Percentiles rank a stretch among this genome's conserved stretches.
These are phyloP conservation scores for Mus spretus DNA, from an alignment of 2,797 vertebrate species.

Conservation along the genomic window DNA sequence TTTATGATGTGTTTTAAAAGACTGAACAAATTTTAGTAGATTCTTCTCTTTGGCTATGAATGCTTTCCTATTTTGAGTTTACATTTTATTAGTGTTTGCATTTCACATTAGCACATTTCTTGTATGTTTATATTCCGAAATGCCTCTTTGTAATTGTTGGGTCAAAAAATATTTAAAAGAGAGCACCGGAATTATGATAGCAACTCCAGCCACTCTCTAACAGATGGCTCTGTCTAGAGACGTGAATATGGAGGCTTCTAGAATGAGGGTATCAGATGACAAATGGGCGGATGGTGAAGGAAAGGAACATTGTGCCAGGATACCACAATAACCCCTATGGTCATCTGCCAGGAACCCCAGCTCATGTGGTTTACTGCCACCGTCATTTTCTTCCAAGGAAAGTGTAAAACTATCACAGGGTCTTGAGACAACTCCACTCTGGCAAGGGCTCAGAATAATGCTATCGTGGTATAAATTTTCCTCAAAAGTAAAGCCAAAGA, in stretches of 20 bases:
- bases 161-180: conserved; percentile 78
- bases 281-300: neutral
- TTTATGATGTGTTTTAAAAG: conserved; percentile 84
- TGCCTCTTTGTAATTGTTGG: conserved; percentile 82
- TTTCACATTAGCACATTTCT: conserved; percentile 79
- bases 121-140: conserved; percentile 72
- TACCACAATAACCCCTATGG: neutral
- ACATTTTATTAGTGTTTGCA: conserved; percentile 78
- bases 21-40: conserved; percentile 71
- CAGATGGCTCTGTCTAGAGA: conserved; percentile 69
- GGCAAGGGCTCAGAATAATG: neutral
- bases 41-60: conserved; percentile 80
- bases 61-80: conserved; percentile 83
- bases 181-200: conserved; percentile 63
- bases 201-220: conserved; percentile 49
- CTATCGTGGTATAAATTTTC: neutral
- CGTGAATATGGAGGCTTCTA: conserved; percentile 64
- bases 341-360: neutral
- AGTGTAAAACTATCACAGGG: neutral
- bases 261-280: conserved; percentile 40
- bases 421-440: neutral
- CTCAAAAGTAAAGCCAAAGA: conserved; percentile 22
- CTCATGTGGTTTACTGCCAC: rapidly evolving
- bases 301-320: neutral
- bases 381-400: neutral